Evolutionary conservation across 2,113 vertebrate genomes (phyloP), one percentile per base, ranked within the genome.

Genomic region (Istiophorus platypterus): DNA sequence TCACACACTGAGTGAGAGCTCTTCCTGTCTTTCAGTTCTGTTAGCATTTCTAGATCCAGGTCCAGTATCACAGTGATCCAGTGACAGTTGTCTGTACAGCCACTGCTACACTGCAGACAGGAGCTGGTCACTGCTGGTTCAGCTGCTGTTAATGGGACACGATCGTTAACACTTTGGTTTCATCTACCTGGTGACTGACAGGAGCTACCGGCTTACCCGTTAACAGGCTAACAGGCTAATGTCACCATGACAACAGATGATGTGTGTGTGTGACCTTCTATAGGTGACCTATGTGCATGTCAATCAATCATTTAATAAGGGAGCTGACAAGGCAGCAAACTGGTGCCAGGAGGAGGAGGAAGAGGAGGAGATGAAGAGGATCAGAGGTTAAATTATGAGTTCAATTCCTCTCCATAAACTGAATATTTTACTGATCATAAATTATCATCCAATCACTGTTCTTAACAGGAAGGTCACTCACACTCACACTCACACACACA

Each of bases 331-430:
- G 58, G 81, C 29, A 3, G 31, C 31, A 34, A 34, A 34, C 31
- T 34, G 31, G 31, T 34, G 31, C 6, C 3, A 34, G 31, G 15
- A 13, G 22, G 17, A 26, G 49, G 37, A 34, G 31, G 15, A 13
- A 15, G 17, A 26, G 49, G 37, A 4, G 24, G 22, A 51, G 71
- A 63, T 51, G 56, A 29, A 45, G 57, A 51, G 67, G 41, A 63
- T 26, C 49, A 67, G 41, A 79, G 78, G 81, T 82, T 78, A 80
- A 87, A 70, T 85, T 69, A 85, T 80, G 52, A 82, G 63, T 54
- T 83, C 67, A 90, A 83, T 87, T 87, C 78, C 84, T 61, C 59
- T 76, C 64, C 76, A 83, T 80, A 75, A 90, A 90, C 85, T 67
- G 65, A 87, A 87, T 81, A 87, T 83, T 85, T 85, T 47, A 80